Evolutionary conservation across 2,888 invertebrate species (phyloP), one percentile per base, ranked within the genome.

Genomic region (Plemyria rubiginata): DNA sequence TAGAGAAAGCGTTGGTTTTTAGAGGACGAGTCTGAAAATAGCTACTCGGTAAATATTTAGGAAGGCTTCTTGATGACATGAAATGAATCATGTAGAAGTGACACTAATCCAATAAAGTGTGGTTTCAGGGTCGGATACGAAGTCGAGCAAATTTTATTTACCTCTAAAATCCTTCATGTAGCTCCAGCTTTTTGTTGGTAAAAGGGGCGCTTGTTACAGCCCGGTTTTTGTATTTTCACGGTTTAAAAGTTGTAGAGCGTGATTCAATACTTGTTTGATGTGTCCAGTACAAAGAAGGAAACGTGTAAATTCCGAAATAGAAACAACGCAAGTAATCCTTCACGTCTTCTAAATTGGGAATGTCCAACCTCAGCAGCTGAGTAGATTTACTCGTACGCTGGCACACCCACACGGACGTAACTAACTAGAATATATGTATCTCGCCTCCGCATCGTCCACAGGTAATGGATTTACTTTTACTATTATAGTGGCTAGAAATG

Each of bases 381-480:
- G 69, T 70, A 66, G 67, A 74, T 76, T 75, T 74, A 66, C 70
- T 68, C 62, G 65, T 69, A 72, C 70, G 69, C 68, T 56, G 66
- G 59, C 58, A 71, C 76, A 62, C 78, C 80, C 74, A 80, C 80
- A 66, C 65, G 51, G 58, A 41, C 46, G 63, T 57, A 62, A 67
- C 68, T 66, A 67, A 69, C 71, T 68, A 65, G 60, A 66, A 63
- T 66, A 66, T 67, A 67, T 64, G 52, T 66, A 73, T 72, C 72
- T 70, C 71, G 72, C 78, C 78, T 73, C 70, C 74, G 70, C 71
- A 71, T 63, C 65, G 63, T 70, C 60, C 53, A 66, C 73, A 61
- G 68, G 65, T 65, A 77, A 77, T 72, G 63, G 67, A 65, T 56
- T 67, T 64, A 73, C 60, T 71, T 70, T 70, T 74, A 72, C 71